Conservation (phyloP, 2,888 invertebrate species). For the Endomychus coccineus region DNA sequence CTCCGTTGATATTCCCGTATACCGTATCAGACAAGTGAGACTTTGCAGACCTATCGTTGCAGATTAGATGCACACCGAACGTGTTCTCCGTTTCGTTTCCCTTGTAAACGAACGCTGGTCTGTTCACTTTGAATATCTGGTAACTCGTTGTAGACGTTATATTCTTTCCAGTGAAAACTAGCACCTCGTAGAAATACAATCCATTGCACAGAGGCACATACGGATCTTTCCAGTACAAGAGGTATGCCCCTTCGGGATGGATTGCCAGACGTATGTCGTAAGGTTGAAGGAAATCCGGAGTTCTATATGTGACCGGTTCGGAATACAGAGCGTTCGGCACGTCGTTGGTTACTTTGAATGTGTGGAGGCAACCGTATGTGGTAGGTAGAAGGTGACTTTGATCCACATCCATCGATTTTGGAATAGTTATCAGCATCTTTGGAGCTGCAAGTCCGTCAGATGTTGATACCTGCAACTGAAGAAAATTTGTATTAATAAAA, state of each 20-base stretch:
- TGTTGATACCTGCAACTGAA: no score
- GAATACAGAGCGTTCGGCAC: constrained; percentile 1
- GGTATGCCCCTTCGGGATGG: constrained; percentile 25
- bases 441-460: no score
- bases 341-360: constrained; percentile 9
- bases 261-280: constrained; percentile 18
- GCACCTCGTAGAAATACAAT: constrained; percentile 30
- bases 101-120: constrained; percentile 31
- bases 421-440: no score
- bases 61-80: constrained; percentile 31
- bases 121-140: constrained; percentile 29
- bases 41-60: constrained; percentile 27
- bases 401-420: no score
- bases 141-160: constrained; percentile 20
- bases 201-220: constrained; percentile 29
- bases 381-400: no score
- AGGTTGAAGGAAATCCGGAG: constrained; percentile 32
- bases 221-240: constrained; percentile 35
- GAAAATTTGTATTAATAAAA: no score
- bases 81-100: constrained; percentile 30
- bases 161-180: constrained; percentile 27
- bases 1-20: constrained; percentile 30
- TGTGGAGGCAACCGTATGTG: constrained; percentile 3
- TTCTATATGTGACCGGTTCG: constrained; percentile 13
- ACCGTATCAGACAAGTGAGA: constrained; percentile 29